These are phyloP conservation scores for Zaprionus camerounensis DNA, from an alignment of 1,140 invertebrate genomes.

Conservation along the genomic window DNA sequence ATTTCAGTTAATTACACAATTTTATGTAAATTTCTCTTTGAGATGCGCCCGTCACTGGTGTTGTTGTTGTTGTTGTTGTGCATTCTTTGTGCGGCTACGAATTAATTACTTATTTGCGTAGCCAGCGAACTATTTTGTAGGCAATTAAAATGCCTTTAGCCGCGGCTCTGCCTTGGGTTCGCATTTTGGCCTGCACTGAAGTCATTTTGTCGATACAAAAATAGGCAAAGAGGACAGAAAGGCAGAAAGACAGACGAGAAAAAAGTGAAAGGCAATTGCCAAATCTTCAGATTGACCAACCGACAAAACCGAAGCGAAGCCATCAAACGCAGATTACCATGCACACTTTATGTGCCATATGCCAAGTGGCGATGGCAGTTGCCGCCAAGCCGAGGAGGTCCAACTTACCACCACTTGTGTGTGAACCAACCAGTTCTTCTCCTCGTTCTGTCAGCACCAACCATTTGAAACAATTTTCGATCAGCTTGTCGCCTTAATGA, in stretches of 20 bases:
- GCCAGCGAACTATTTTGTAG: conserved; percentile 66
- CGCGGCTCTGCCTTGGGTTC: conserved; percentile 31
- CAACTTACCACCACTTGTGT: conserved; percentile 4
- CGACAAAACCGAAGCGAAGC: conserved; percentile 40
- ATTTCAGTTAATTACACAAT: conserved; percentile 76
- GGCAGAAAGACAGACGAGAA: not conserved
- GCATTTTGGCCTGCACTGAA: conserved; percentile 51
- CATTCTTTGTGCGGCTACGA: conserved; percentile 71
- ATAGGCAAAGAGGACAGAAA: not conserved
- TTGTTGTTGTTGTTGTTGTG: conserved; percentile 35
- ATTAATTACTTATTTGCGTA: conserved; percentile 80
- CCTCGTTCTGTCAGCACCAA: conserved; percentile 34
- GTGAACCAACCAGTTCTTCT: not conserved
- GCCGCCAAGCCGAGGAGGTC: not conserved
- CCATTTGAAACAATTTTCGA: conserved; percentile 43
- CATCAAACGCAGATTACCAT: conserved; percentile 70
- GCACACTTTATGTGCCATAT: conserved; percentile 59
- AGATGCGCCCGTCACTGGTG: conserved; percentile 17
- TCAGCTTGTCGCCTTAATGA: conserved; percentile 50
- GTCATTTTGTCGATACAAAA: conserved; percentile 71
- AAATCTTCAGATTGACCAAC: conserved; percentile 73
- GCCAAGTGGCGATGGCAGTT: conserved; percentile 31
- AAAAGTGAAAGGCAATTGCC: conserved; percentile 79
- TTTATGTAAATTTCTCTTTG: conserved; percentile 81
- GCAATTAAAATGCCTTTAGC: conserved; percentile 77